Evolutionary conservation across 2,888 invertebrate genomes (phyloP), one percentile per base, ranked within the genome.

Genomic region (Hirtodrosophila cameraria): DNA sequence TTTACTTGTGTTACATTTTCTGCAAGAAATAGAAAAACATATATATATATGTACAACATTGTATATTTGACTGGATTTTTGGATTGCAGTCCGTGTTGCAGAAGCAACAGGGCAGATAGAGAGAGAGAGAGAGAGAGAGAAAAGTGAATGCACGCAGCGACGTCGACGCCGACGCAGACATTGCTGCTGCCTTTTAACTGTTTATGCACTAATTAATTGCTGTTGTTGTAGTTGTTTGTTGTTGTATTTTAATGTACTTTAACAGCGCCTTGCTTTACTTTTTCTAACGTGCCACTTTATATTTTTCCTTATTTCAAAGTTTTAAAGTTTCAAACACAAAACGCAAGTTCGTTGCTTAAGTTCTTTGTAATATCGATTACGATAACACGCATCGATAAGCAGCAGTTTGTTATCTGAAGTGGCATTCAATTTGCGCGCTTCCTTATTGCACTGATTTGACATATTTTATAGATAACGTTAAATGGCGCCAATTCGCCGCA

Each of bases 181-280:
- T 13, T 31, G 30, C 12, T 25, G 33, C 54, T 57, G 46, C 39
- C 7, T 23, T 23, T 89, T 82, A 88, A 81, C 80, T 83, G 78
- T 88, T 88, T 88, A 89, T 88, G 88, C 88, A 88, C 88, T 88
- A 88, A 89, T 89, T 88, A 88, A 86, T 89, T 80, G 83, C 73
- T 64, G 46, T 36, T 70, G 50, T 16, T 36, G 53, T 16, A 41
- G 25, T 4, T 27, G 18, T 31, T 1, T 27, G 31, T 12, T 41
- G 33, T 18, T 45, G 49, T 16, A 30, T 41, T 35, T 33, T 30
- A 12, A 13, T 18, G 50, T n/a, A n/a, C n/a, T n/a, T n/a, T n/a
- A n/a, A n/a, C 39, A 31, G 9, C 31, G 15, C 20, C 31, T 46
- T 7, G 7, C 36, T 31, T 57, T 58, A 46, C 31, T 42, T 69